A percentile compares a stretch with the other conserved stretches of the same genome.
phyloP scores from a whole-genome alignment of 2,113 vertebrate species.

The Rhabdornis inornatus region DNA sequence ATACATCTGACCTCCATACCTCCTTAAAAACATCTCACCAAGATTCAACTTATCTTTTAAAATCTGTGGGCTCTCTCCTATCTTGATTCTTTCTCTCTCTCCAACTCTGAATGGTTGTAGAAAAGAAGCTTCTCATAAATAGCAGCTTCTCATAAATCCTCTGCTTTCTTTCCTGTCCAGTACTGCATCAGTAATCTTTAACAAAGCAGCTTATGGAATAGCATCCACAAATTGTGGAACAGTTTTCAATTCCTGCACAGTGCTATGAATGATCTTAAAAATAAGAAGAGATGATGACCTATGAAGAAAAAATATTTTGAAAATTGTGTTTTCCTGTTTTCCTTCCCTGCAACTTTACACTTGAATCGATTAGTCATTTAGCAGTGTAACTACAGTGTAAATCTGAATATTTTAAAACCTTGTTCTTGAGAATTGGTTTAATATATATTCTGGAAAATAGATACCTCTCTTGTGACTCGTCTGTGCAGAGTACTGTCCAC shows the following conservation, averaged over 20 bases:
- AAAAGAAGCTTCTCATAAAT: neutral
- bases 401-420: neutral
- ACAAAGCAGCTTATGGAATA: neutral
- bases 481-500: neutral
- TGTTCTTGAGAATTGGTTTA: neutral
- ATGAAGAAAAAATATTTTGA: neutral
- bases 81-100: neutral
- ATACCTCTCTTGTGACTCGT: neutral
- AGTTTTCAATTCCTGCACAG: neutral
- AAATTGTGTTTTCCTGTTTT: neutral
- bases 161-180: neutral
- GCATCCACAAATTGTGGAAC: neutral
- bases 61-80: neutral
- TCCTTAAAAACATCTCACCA: neutral
- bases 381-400: neutral
- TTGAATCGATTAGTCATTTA: neutral
- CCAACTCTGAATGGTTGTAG: fast-evolving
- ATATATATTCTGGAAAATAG: neutral
- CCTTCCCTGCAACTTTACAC: neutral
- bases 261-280: neutral
- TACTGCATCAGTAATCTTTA: neutral
- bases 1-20: neutral
- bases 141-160: neutral
- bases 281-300: neutral
- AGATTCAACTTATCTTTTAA: neutral